These are phyloP conservation scores for Notothenia rossii DNA, from an alignment of 2,113 vertebrate species.

Conservation along the genomic window DNA sequence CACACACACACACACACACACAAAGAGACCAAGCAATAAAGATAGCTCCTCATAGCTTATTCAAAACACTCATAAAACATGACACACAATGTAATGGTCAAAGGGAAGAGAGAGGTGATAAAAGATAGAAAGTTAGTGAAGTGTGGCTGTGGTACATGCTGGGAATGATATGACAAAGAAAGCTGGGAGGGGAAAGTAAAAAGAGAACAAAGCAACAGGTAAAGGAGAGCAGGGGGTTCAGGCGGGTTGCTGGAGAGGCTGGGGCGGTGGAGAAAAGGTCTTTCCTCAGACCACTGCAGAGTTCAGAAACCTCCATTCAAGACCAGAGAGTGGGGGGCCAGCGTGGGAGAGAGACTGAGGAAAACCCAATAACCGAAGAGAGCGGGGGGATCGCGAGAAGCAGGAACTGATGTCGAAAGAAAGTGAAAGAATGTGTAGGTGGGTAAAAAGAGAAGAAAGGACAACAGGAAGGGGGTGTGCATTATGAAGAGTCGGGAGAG, in stretches of 20 bases:
- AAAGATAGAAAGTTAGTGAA: slow-evolving; percentile 16
- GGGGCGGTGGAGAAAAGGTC: slow-evolving; percentile 50
- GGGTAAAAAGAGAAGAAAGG: slow-evolving; percentile 41
- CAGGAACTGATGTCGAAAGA: slow-evolving; percentile 6
- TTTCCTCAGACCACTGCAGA: slow-evolving; percentile 67
- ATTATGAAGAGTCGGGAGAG: slow-evolving; percentile 52
- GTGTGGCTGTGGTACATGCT: slow-evolving; percentile 2
- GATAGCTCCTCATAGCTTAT: slow-evolving; percentile 40
- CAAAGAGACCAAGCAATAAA: slow-evolving; percentile 56
- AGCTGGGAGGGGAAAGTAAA: slow-evolving; percentile 7
- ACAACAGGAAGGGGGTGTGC: slow-evolving; percentile 66
- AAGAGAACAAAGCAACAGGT: slow-evolving; percentile 26
- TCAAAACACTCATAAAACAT: slow-evolving; percentile 38
- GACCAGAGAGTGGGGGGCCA: slow-evolving; percentile 16
- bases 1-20: slow-evolving; percentile 12
- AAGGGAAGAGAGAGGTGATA: slow-evolving; percentile 29
- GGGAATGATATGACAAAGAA: slow-evolving; percentile 20
- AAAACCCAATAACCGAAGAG: slow-evolving; percentile 49
- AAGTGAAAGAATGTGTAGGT: slow-evolving; percentile 46
- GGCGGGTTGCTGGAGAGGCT: slow-evolving; percentile 44
- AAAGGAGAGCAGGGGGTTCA: slow-evolving; percentile 39
- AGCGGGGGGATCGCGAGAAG: slow-evolving; percentile 10
- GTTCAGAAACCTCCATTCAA: slow-evolving; percentile 72
- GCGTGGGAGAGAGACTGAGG: slow-evolving; percentile 48
- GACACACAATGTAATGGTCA: slow-evolving; percentile 37